Conservation (phyloP, 2,797 vertebrate species). For the Muraenolepis orangiensis region DNA sequence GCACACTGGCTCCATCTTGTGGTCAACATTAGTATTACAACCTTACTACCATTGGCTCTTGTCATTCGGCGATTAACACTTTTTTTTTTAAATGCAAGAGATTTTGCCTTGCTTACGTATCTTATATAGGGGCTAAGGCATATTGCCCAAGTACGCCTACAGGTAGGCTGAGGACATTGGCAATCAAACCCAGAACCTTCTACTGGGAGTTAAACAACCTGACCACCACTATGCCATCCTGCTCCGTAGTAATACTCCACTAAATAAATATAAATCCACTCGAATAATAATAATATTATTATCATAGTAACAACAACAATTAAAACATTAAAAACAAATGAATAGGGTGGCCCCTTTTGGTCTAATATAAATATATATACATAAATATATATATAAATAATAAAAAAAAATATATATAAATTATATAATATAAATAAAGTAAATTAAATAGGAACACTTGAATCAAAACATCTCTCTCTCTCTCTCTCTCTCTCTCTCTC, state of each 20-base stretch:
- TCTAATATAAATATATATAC: too few relatives aligned
- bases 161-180: too few relatives aligned
- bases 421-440: too few relatives aligned
- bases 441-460: too few relatives aligned
- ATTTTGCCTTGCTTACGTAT: too few relatives aligned
- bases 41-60: neutral
- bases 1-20: conserved; percentile 50
- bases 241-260: neutral
- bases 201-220: too few relatives aligned
- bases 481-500: too few relatives aligned
- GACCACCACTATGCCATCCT: neutral
- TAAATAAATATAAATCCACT: neutral
- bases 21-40: conserved; percentile 25
- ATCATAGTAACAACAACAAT: neutral
- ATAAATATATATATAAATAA: neutral
- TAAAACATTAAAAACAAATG: neutral
- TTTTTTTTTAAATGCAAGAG: too few relatives aligned
- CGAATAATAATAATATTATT: neutral
- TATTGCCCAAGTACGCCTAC: too few relatives aligned
- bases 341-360: neutral
- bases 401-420: too few relatives aligned
- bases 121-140: too few relatives aligned
- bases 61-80: neutral
- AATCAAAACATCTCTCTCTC: too few relatives aligned
- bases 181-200: neutral